phyloP scores from a whole-genome alignment of 2,797 vertebrate genomes.

The Eulemur albifrons region DNA sequence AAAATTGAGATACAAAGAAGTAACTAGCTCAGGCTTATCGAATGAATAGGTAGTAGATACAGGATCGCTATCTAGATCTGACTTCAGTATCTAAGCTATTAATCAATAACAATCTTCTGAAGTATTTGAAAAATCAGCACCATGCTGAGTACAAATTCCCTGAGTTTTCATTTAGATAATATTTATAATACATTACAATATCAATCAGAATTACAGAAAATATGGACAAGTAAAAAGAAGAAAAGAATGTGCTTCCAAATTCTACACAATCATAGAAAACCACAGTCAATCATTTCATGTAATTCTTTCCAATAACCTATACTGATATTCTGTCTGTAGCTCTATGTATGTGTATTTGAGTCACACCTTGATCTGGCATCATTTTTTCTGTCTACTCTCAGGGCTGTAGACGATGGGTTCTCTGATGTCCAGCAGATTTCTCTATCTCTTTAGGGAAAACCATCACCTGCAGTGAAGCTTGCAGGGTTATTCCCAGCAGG shows the following conservation, averaged over 20 bases:
- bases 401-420: background rate
- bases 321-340: background rate
- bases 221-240: background rate
- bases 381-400: background rate
- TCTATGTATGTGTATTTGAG: background rate
- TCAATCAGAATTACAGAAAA: background rate
- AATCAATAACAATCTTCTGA: background rate
- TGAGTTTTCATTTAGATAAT: background rate
- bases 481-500: slow-evolving; percentile 11
- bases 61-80: background rate
- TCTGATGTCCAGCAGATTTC: background rate
- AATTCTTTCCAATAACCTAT: background rate
- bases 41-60: background rate
- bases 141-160: background rate
- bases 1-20: background rate
- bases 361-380: background rate
- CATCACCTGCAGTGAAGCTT: background rate
- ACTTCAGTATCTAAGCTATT: background rate
- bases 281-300: background rate
- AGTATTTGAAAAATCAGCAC: background rate
- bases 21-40: background rate
- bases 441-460: background rate
- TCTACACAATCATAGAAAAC: background rate
- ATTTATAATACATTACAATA: background rate
- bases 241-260: background rate